Evolutionary conservation across 53 echinoderm and acorn worm genomes (phyloP), one percentile per base, ranked within the genome.

Genomic region (Stichopus horrens): DNA sequence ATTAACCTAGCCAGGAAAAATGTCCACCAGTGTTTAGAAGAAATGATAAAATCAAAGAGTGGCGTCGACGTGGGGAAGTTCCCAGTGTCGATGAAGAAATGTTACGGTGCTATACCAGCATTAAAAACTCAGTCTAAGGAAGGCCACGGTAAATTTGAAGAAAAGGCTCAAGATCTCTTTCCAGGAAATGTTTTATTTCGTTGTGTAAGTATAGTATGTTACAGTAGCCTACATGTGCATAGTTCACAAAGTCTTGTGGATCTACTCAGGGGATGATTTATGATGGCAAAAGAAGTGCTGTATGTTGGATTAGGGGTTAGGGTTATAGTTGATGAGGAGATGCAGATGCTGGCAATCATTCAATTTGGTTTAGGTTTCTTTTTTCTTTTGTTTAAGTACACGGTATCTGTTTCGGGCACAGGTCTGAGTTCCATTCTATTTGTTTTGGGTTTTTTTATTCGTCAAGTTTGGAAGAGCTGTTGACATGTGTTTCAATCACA

Each of bases 1-100:
- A 96, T 98, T 66, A 92, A 92, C 19, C 89, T 94, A 10, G 98
- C 98, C 18, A 89, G 98, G 57, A 98, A 98, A 74, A 98, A 92
- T 68, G 90, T 98, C 74, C 90, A 87, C 22, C 93, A 94, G 53
- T 96, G 94, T 82, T 76, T 98, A 22, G 91, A 93, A 71, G 91
- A 90, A 8, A 86, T 86, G 20, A 51, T 53, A 52, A 88, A 53
- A 53, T 85, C 75, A n/a, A 79, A 55, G 60, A 76, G 65, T 21
- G 89, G 88, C 11, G 74, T 77, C 52, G 89, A 75, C 10, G 83
- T 76, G 37, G 88, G 75, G 7, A 88, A 94, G 65, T 98, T 98
- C 79, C 98, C 98, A 18, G 73, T 87, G 21, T 95, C 96, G 18
- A 92, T 94, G 92, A 88, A 90, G 86, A 94, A 94, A 86, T 89